A percentile compares a stretch with the other conserved stretches of the same genome.
Evolutionary conservation across 1,140 invertebrate species (phyloP).

Genomic region (Neotoxoptera formosana): DNA sequence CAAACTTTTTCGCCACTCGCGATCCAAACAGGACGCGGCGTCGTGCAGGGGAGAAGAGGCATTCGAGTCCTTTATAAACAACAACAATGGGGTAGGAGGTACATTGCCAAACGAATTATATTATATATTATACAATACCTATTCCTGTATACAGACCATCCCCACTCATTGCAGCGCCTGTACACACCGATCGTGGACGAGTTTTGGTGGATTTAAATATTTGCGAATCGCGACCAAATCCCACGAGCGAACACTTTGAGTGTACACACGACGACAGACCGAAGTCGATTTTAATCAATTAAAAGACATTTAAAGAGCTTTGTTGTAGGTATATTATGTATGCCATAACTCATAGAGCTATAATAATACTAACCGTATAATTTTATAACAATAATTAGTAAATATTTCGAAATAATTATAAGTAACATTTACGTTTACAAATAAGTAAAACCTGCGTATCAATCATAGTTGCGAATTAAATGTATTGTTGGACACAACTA

Average conservation of each 20-base stretch:
- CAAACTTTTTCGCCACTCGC: slow-evolving; percentile 26
- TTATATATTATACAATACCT: neutral
- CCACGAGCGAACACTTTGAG: neutral
- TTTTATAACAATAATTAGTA: too few species aligned
- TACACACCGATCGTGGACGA: neutral
- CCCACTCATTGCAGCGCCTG: neutral
- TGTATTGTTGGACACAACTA: neutral
- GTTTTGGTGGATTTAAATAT: slow-evolving; percentile 2
- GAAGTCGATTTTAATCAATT: neutral
- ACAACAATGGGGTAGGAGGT: slow-evolving; percentile 30
- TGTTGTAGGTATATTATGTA: neutral
- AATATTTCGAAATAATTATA: too few species aligned
- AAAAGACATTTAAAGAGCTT: neutral
- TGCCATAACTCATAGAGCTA: neutral
- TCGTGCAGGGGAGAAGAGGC: neutral
- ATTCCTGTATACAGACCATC: neutral
- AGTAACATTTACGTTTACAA: too few species aligned
- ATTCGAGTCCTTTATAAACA: slow-evolving; percentile 30
- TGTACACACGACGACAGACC: neutral
- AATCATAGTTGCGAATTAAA: too few species aligned
- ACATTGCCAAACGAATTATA: slow-evolving; percentile 32
- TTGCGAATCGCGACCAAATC: neutral
- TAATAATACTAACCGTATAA: too few species aligned
- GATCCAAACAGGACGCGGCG: neutral
- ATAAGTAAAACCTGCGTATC: too few species aligned